Evolutionary conservation across 2,888 invertebrate species (phyloP), one percentile per base, ranked within the genome.

Genomic region (Allolobophora icterica): DNA sequence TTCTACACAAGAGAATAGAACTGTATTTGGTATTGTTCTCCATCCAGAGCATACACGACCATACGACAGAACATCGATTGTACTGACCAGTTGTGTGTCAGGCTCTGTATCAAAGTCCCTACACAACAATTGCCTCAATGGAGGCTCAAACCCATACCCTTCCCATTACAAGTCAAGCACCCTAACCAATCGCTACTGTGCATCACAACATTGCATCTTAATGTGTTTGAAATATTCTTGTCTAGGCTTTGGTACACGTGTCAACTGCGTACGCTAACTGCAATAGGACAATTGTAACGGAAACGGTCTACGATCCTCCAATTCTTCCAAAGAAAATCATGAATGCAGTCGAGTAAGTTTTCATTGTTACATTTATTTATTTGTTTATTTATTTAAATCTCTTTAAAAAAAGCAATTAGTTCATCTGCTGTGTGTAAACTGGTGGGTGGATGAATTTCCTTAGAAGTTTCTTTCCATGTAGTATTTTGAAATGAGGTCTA

Each of bases 181-280:
- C 13, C 19, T 45, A 19, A 45, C 45, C 45, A 8, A n/a, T 21
- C n/a, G 71, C 71, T 6, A 24, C 8, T 71, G 71, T 13, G 11
- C 30, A 71, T 21, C 24, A 19, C 19, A 71, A 13, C 17, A 0
- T n/a, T n/a, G 21, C 24, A 13, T n/a, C n/a, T 71, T 6, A 71
- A 30, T 13, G n/a, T 71, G 8, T n/a, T 6, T 30, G 30, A 71
- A 71, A 71, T 71, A 11, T 71, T n/a, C 71, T 30, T 13, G 40
- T 90, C 1, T 58, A 95, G 95, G 93, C 97, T 8, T 97, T 97
- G 94, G 95, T 97, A 1, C 98, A 98, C 95, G 97, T 98, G 0
- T 98, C 98, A 0, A 98, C 98, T 0, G 97, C 97, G 0, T 98
- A 97, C 94, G 97, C 97, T 8, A 97, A 98, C 94, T 97, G 97